Base-by-base conservation (phyloP, 1,140 invertebrate genomes). In the Listronotus oregonensis region DNA sequence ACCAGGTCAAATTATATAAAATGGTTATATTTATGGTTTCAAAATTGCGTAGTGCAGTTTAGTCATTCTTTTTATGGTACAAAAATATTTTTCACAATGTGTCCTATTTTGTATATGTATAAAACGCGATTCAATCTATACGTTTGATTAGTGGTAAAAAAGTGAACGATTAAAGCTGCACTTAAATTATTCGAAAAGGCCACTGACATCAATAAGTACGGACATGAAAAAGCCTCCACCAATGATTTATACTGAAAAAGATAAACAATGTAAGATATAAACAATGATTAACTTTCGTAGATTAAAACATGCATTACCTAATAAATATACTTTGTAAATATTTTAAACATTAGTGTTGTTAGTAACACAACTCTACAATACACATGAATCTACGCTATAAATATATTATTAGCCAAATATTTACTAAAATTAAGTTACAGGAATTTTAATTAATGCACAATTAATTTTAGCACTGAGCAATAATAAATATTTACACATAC, bases 241-340 rank as follows among this genome's bases (percentile, higher is more conserved):
- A 75, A 76, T 76, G 72, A 74, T 58, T 76, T 75, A 76, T 70
- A 76, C 75, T 76, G 75, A 75, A 76, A 76, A 76, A 71, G 72
- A 76, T 67, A 76, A 70, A 73, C 62, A 64, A 34, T 67, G 65
- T 70, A 40, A 56, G 49, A 47, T 47, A 40, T 10, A 49, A 46
- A n/a, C 27, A 15, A 27, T n/a, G 11, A 14, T n/a, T 27, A 9
- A 49, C 17, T n/a, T n/a, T 42, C 31, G 56, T 18, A n/a, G 9
- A 37, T 7, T 18, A 47, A 31, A 32, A 14, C 52, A 58, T 49
- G 40, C 56, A 17, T 47, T 52, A 52, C 18, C 6, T 37, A 14
- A 27, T 9, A 31, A 21, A 14, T 14, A 7, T 52, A 32, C 40
- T 46, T 12, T 43, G 27, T 63, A 44, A 14, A 37, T 12, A 34